phyloP scores from a whole-genome alignment of 2,797 vertebrate genomes.

The Esox lucius region DNA sequence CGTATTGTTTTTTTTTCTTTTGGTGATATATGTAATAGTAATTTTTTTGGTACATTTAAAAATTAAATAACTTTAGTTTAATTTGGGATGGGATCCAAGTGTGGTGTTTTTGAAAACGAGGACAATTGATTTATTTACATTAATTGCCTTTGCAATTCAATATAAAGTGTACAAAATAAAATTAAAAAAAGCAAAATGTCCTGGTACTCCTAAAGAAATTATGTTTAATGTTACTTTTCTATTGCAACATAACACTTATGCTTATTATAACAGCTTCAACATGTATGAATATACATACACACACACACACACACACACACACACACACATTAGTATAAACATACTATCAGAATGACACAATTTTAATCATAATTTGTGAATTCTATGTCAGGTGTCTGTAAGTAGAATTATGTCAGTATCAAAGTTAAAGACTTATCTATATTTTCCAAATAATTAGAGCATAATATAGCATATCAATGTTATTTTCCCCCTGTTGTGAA shows the following conservation, averaged over 20 bases:
- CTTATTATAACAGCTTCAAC: constrained; percentile 33
- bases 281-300: not conserved
- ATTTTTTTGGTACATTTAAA: no score
- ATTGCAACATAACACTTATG: not conserved
- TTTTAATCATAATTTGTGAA: not conserved
- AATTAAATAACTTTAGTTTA: no score
- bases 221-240: not conserved
- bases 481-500: not conserved
- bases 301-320: no score
- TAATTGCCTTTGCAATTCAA: no score
- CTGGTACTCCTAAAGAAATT: not conserved
- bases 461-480: not conserved
- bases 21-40: no score
- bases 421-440: not conserved
- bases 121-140: no score
- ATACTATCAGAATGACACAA: not conserved
- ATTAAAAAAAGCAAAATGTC: no score
- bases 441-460: not conserved
- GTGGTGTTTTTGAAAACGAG: no score
- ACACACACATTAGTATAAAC: not conserved
- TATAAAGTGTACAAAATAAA: no score
- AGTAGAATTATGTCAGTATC: not conserved
- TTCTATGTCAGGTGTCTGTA: not conserved
- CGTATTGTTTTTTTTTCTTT: no score
- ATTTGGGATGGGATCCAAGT: no score